Evolutionary conservation across 2,797 vertebrate genomes (phyloP).

Genomic region (Rhabdomys pumilio): DNA sequence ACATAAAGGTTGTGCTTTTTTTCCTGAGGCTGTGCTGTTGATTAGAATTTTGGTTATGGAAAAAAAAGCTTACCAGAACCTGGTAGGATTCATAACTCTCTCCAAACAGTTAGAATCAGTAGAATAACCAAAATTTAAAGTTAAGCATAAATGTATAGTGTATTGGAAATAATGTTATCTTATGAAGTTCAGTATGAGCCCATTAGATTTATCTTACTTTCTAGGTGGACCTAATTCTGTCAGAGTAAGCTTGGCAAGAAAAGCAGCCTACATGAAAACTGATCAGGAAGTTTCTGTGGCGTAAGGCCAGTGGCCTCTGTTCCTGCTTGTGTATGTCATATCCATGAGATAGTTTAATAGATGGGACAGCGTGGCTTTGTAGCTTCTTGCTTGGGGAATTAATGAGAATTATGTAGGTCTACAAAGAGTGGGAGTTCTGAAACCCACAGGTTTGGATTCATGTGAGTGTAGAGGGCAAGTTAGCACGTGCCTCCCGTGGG

Average conservation of each 20-base stretch:
- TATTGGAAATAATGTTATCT: conserved; percentile 36
- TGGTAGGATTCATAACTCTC: conserved; percentile 9
- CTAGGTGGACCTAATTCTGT: background rate
- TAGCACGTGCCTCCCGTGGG: background rate
- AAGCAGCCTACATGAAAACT: background rate
- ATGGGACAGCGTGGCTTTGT: background rate
- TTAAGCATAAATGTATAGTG: conserved; percentile 49
- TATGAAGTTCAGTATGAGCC: background rate
- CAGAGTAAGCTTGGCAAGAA: conserved; percentile 12
- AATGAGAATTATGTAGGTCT: background rate
- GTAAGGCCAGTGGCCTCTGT: background rate
- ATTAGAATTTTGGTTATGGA: background rate
- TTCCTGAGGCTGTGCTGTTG: background rate
- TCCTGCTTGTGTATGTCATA: background rate
- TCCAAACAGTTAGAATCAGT: conserved; percentile 45
- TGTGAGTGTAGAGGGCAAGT: background rate
- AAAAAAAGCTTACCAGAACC: conserved; percentile 26
- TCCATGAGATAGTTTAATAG: background rate
- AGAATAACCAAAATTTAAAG: conserved; percentile 6
- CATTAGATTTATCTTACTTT: conserved; percentile 39
- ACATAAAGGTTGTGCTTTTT: background rate
- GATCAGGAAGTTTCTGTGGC: background rate
- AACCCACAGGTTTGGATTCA: background rate
- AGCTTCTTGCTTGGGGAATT: conserved; percentile 36
- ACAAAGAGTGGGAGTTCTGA: background rate